A percentile compares a stretch with the other conserved stretches of the same genome.
Evolutionary conservation across 2,797 vertebrate genomes (phyloP).

Genomic region (Malacoraja senta): DNA sequence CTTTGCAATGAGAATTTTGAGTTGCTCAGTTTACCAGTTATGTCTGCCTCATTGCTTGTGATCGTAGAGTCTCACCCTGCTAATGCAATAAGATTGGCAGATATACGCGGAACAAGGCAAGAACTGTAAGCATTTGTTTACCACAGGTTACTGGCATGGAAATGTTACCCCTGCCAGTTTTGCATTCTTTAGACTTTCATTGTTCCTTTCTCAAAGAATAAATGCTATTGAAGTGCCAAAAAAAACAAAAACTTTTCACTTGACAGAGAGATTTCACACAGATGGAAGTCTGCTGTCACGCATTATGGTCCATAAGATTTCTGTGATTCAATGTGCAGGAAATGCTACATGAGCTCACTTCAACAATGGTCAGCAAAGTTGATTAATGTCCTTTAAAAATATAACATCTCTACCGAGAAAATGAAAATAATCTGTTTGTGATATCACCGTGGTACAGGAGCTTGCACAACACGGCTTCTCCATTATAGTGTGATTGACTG

Average conservation of each 20-base stretch:
- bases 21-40: neutral
- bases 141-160: conserved; percentile 25
- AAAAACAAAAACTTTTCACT: conserved; percentile 19
- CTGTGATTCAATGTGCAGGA: neutral
- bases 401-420: neutral
- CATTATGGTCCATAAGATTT: neutral
- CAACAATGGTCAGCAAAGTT: neutral
- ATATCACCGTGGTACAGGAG: neutral
- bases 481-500: neutral
- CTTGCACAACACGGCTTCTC: neutral
- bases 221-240: neutral
- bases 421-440: neutral
- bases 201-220: conserved; percentile 30
- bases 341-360: neutral
- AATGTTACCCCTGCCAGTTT: conserved; percentile 25
- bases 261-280: conserved; percentile 7
- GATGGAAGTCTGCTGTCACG: conserved; percentile 26
- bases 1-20: conserved; percentile 5
- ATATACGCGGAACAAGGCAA: neutral
- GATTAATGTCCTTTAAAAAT: conserved; percentile 3
- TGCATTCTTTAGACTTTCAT: conserved; percentile 20
- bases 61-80: neutral
- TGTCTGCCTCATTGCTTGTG: conserved; percentile 2
- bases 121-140: conserved; percentile 24
- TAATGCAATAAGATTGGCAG: conserved; percentile 31